Percentiles rank a stretch among this genome's conserved stretches.
These are phyloP conservation scores for Parthenolecanium corni DNA, from an alignment of 2,888 invertebrate species.

Conservation along the genomic window DNA sequence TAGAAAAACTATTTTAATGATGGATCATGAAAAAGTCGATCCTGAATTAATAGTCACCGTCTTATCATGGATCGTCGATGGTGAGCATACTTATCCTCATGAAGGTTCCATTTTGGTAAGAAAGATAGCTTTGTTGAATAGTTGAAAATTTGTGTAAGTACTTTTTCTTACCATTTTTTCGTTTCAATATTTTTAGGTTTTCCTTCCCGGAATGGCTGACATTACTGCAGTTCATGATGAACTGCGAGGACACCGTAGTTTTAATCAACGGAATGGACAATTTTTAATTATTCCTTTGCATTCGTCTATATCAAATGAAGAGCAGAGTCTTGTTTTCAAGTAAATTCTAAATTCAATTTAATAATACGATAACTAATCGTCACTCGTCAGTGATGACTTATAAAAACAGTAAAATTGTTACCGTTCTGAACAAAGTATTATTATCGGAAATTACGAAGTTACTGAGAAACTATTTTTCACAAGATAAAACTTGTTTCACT, in stretches of 20 bases:
- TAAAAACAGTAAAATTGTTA: no score
- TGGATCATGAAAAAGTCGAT: conserved; percentile 67
- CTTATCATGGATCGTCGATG: conserved; percentile 56
- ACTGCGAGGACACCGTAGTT: conserved; percentile 50
- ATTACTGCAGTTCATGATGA: conserved; percentile 60
- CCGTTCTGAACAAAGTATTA: no score
- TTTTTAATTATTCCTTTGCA: conserved; percentile 71
- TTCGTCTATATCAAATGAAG: conserved; percentile 71
- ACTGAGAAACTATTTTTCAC: no score
- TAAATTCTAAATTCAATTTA: conserved; percentile 35
- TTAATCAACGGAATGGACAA: conserved; percentile 52
- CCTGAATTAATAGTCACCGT: conserved; percentile 62
- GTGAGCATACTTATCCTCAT: conserved; percentile 54
- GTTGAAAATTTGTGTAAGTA: no score
- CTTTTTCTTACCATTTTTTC: no score
- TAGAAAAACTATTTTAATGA: conserved; percentile 60
- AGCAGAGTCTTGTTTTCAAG: conserved; percentile 62
- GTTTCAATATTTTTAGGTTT: conserved; percentile 41
- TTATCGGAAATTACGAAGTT: no score
- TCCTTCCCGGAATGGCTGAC: conserved; percentile 67
- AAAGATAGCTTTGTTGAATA: not conserved
- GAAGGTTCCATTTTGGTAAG: conserved; percentile 59
- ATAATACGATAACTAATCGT: no score
- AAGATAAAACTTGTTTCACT: no score
- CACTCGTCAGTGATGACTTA: no score